Percentiles rank a stretch among this genome's conserved stretches.
phyloP scores from a whole-genome alignment of 2,113 vertebrate species.

The Amphilophus citrinellus region DNA sequence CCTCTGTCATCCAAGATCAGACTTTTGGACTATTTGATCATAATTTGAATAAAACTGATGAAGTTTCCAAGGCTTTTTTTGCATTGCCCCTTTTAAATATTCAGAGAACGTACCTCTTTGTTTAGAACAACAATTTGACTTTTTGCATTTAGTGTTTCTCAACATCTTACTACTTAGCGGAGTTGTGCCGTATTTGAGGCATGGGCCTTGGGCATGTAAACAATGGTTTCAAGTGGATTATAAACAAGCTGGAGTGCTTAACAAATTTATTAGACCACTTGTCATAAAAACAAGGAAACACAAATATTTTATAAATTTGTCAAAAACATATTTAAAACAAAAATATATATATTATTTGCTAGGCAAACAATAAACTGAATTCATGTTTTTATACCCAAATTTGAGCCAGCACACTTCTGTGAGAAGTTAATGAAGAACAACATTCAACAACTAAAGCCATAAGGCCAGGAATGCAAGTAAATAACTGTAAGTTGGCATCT shows the following conservation, averaged over 20 bases:
- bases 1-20: background rate
- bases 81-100: background rate
- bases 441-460: no score
- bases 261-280: background rate
- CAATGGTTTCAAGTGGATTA: no score
- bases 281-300: background rate
- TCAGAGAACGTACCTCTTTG: background rate
- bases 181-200: background rate
- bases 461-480: no score
- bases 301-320: background rate
- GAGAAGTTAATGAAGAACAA: no score
- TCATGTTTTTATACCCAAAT: background rate
- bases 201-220: no score
- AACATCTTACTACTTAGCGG: background rate
- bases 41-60: no score
- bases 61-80: background rate
- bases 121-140: background rate
- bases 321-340: background rate
- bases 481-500: no score
- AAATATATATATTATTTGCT: background rate
- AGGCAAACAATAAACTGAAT: background rate
- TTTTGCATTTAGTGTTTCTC: background rate
- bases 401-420: no score
- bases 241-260: background rate
- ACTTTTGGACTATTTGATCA: no score